Evolutionary conservation across 2,113 vertebrate species (phyloP).

Genomic region (Platichthys stellatus): DNA sequence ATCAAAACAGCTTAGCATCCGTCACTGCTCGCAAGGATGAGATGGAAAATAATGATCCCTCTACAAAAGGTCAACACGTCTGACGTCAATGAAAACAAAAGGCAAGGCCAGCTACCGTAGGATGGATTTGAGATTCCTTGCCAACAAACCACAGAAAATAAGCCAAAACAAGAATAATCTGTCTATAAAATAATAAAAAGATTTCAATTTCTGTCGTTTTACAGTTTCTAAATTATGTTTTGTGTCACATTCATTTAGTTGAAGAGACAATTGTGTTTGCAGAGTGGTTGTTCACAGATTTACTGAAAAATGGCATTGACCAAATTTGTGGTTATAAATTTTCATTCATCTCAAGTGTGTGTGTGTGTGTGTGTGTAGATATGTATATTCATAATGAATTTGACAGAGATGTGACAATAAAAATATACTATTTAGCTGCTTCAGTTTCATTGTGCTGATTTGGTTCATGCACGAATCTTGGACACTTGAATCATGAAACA

Average conservation of each 20-base stretch:
- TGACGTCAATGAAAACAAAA: conserved; percentile 85
- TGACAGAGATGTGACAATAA: no score
- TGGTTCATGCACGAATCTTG: neutral
- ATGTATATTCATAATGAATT: neutral
- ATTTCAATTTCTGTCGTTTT: neutral
- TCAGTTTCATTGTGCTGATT: neutral
- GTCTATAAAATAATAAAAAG: conserved; percentile 3
- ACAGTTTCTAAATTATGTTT: neutral
- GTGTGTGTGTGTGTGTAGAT: no score
- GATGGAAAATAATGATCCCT: conserved; percentile 83
- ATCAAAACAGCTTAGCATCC: conserved; percentile 68
- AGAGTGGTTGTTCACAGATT: neutral
- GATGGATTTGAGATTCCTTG: conserved; percentile 21
- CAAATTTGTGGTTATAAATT: neutral
- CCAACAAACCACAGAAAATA: neutral
- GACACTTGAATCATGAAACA: neutral
- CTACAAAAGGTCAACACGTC: conserved; percentile 79
- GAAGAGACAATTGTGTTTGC: neutral
- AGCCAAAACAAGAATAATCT: neutral
- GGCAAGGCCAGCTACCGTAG: conserved; percentile 49
- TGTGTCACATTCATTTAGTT: neutral
- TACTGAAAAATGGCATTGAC: neutral
- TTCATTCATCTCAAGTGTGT: no score
- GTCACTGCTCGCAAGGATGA: conserved; percentile 78
- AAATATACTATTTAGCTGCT: no score